Evolutionary conservation across 2,888 invertebrate genomes (phyloP).

Genomic region (Cataglyphis albicans): DNA sequence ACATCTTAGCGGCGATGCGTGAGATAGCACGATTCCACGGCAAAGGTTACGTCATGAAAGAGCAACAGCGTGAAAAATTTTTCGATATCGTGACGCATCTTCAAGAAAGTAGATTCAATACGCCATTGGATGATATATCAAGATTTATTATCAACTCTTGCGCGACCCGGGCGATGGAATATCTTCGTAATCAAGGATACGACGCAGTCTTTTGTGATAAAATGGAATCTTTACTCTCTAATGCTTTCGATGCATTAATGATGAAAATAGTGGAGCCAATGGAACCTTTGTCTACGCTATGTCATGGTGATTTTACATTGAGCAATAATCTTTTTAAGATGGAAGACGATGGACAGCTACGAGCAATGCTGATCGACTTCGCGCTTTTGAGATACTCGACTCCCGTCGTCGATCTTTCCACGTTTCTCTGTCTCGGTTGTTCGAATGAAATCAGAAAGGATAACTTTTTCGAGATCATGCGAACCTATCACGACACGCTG

Average conservation of each 20-base stretch:
- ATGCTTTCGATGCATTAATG: constrained; percentile 57
- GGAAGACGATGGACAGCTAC: constrained; percentile 38
- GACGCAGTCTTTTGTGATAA: constrained; percentile 72
- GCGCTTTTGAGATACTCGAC: constrained; percentile 77
- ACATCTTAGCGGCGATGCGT: constrained; percentile 74
- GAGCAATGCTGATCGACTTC: constrained; percentile 77
- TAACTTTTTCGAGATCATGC: constrained; percentile 71
- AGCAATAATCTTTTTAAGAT: constrained; percentile 77
- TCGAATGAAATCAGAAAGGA: constrained; percentile 58
- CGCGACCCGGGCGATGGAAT: constrained; percentile 63
- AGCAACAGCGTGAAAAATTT: constrained; percentile 67
- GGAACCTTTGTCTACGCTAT: constrained; percentile 80
- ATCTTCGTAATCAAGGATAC: constrained; percentile 69
- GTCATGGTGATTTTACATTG: constrained; percentile 82
- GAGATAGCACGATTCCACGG: constrained; percentile 81
- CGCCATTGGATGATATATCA: neutral
- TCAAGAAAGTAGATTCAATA: constrained; percentile 65
- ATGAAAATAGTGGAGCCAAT: constrained; percentile 60
- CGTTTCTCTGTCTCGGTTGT: constrained; percentile 76
- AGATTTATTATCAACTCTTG: constrained; percentile 19
- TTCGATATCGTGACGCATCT: constrained; percentile 67
- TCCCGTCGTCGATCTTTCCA: constrained; percentile 80
- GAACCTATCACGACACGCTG: constrained; percentile 77
- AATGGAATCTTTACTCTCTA: constrained; percentile 52
- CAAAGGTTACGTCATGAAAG: constrained; percentile 78